Percentiles rank a stretch among this genome's conserved stretches.
phyloP scores from a whole-genome alignment of 2,797 vertebrate species.

The Rhabdomys pumilio region DNA sequence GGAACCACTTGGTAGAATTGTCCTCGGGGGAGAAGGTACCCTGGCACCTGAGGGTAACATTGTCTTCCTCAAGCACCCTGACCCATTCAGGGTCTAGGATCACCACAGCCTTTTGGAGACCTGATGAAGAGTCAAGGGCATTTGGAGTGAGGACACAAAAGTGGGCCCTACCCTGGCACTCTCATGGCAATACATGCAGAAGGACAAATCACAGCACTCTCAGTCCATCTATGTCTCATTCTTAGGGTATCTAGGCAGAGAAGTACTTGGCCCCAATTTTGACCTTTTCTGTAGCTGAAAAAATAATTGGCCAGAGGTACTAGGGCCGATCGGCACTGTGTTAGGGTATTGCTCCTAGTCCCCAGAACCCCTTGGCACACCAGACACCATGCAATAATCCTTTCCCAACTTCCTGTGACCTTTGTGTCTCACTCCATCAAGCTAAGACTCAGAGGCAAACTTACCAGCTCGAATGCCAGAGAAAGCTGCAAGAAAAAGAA shows the following conservation, averaged over 20 bases:
- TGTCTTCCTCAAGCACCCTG: slow-evolving; percentile 25
- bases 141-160: background rate
- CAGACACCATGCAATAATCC: background rate
- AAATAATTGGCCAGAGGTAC: background rate
- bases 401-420: background rate
- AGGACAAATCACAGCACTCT: background rate
- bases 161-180: too few species aligned
- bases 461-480: slow-evolving; percentile 44
- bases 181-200: background rate
- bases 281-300: background rate
- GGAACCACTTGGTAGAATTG: slow-evolving; percentile 60
- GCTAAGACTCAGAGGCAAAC: slow-evolving; percentile 29
- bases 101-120: slow-evolving; percentile 64
- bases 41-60: slow-evolving; percentile 65
- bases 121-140: slow-evolving; percentile 41
- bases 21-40: background rate
- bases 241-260: background rate
- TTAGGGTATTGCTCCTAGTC: background rate
- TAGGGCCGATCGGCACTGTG: fast-evolving
- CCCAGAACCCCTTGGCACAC: background rate
- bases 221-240: background rate
- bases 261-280: background rate
- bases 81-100: slow-evolving; percentile 60
- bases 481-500: slow-evolving; percentile 65
- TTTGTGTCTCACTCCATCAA: background rate